These are phyloP conservation scores for Falco berigora DNA, from an alignment of 2,797 vertebrate species.

Conservation along the genomic window DNA sequence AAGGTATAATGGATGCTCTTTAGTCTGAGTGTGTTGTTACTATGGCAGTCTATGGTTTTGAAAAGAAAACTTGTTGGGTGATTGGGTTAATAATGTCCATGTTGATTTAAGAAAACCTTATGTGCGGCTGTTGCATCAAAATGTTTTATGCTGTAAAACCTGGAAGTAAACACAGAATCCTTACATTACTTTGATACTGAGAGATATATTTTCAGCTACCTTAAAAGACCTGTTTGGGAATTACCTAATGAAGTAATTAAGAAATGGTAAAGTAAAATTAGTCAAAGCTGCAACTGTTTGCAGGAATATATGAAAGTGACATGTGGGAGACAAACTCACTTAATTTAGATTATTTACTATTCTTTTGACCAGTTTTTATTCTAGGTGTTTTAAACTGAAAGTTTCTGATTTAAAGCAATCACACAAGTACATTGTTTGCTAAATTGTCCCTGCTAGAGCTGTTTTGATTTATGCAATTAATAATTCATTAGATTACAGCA, in stretches of 20 bases:
- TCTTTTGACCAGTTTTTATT: neutral
- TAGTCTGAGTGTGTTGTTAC: neutral
- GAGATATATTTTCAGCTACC: neutral
- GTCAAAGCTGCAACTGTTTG: neutral
- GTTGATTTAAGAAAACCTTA: neutral
- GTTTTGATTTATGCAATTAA: neutral
- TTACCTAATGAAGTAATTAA: neutral
- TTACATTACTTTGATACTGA: neutral
- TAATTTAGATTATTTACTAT: neutral
- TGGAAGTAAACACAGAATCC: neutral
- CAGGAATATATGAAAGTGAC: neutral
- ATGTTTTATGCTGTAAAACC: neutral
- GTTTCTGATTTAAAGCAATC: neutral
- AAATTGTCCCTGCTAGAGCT: neutral
- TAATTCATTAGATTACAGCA: neutral
- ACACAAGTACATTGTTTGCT: neutral
- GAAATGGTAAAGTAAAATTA: neutral
- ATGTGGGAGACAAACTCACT: neutral
- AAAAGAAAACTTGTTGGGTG: neutral
- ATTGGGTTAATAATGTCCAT: neutral
- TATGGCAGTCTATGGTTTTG: neutral
- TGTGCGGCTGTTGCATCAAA: neutral
- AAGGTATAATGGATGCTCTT: neutral
- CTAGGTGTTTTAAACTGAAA: neutral
- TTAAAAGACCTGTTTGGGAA: neutral